Evolutionary conservation across 1,140 invertebrate species (phyloP), one percentile per base, ranked within the genome.

Genomic region (Eueides isabella): DNA sequence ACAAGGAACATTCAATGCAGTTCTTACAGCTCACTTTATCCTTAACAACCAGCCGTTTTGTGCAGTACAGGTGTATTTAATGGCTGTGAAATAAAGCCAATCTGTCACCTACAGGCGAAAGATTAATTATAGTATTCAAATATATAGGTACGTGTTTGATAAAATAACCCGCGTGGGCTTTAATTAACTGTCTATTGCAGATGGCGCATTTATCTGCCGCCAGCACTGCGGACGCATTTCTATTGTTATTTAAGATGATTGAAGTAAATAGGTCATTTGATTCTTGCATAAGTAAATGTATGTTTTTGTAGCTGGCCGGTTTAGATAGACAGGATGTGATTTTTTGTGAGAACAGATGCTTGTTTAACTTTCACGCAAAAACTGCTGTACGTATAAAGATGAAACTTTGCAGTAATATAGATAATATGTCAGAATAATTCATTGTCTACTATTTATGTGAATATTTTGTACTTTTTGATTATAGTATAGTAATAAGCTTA

Each of bases 81-180:
- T 23, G 48, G 23, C 48, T 55, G n/a, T 55, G 48, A 55, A 38
- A 23, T 55, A 11, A 55, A 26, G 48, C 48, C 11, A 55, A 55
- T 26, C 48, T 55, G 48, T 55, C 48, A 55, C 2, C 2, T 55
- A 55, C 48, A 55, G 48, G 12, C 48, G 19, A 55, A 55, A 26
- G 23, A 55, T 55, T 55, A 55, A 55, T 55, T 55, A 26, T 55
- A 55, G 9, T 26, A 55, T 55, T 55, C 11, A 23, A 55, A 55
- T 55, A 12, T 41, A n/a, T n/a, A n/a, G n/a, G n/a, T n/a, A n/a
- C n/a, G n/a, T 55, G 5, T 55, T 26, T 55, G 11, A 55, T 55
- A 2, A 55, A 55, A 55, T 55, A 55, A 55, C 48, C 26, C 23
- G 48, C 23, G 48, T 55, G 23, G 48, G 11, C 9, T 55, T 55